Base-by-base conservation (phyloP, 2,113 vertebrate genomes). In the Psilopsiagon aymara region DNA sequence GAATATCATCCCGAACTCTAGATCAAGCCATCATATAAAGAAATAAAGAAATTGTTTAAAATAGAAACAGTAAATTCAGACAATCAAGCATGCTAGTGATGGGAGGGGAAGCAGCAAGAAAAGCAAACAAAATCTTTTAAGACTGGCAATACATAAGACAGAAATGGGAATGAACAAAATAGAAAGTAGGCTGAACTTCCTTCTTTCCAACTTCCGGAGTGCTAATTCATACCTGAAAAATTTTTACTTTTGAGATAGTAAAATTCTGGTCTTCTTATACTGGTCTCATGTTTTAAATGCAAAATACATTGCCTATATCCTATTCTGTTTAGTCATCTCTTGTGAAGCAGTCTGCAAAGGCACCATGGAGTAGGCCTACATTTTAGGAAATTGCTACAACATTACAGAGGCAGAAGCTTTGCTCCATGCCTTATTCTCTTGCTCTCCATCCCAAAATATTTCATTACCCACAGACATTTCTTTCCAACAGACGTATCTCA, bases 401-500 rank as follows among this genome's bases (percentile, higher is more conserved):
- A 64, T 23, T 68, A n/a, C 8, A 68, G 33, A 93, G 33, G 53
- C 59, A 86, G 70, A 69, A 87, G 41, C 11, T 90, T 73, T 51
- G 20, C 62, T 57, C 23, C 41, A 24, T 82, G 78, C 44, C 76
- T 57, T 86, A 23, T 60, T 87, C 25, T 64, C 35, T 51, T 47
- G 33, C 13, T 86, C 91, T 92, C 31, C 49, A 55, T 77, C 93
- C 64, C 92, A 31, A 88, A 74, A 33, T 59, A 71, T 90, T 74
- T 70, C 90, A 75, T 83, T 71, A 86, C 55, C 91, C 82, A 96
- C 71, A 92, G 55, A 86, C 29, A 62, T 53, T 87, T 94, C 41
- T 27, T 90, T 88, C 37, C 60, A 73, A 41, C 62, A 94, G 71
- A 96, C 82, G n/a, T 27, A 91, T 81, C 70, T 76, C 78, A 83